Evolutionary conservation across 2,888 invertebrate species (phyloP), one percentile per base, ranked within the genome.

Genomic region (Zootermopsis nevadensis): DNA sequence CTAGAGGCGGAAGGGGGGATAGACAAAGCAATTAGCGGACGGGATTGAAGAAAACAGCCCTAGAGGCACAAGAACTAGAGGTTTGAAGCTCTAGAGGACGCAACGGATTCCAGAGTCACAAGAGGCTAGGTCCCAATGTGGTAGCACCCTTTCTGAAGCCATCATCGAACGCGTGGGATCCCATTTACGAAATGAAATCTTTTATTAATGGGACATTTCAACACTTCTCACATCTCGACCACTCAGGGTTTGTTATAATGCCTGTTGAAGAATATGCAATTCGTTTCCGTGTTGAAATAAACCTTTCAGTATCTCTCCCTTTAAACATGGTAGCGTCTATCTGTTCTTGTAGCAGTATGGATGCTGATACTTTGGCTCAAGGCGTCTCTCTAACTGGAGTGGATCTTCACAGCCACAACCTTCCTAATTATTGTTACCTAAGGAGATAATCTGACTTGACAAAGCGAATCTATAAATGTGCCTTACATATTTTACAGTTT

Each of bases 11-110:
- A 15, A 15, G 31, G 30, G 30, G 33, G 79, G 79, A n/a, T 60
- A 79, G 79, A 79, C 79, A 79, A 60, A 79, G 79, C 79, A 79
- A 79, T 79, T 79, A 79, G 79, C 79, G 66, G 38, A 1, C 19
- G 53, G 27, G 79, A 66, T 79, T 77, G 77, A 53, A 53, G 77
- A 77, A 77, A 77, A 53, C 48, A 74, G 38, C 38, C 74, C 42
- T 38, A 74, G 38, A 74, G 74, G 74, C 74, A 74, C 74, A 74
- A 74, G 74, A 69, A 48, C 48, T 48, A 19, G 19, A 19, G 48
- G n/a, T 15, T 48, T 15, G 1, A 60, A 74, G 42, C 74, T 74
- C 74, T 42, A 74, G 74, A 74, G 74, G 33, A 74, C 22, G 74
- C 38, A 38, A 38, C 74, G 38, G 74, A 74, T 74, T 74, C 42